A percentile compares a stretch with the other conserved stretches of the same genome.
Evolutionary conservation across 2,113 vertebrate genomes (phyloP).

Genomic region (Heterotilapia buettikoferi): DNA sequence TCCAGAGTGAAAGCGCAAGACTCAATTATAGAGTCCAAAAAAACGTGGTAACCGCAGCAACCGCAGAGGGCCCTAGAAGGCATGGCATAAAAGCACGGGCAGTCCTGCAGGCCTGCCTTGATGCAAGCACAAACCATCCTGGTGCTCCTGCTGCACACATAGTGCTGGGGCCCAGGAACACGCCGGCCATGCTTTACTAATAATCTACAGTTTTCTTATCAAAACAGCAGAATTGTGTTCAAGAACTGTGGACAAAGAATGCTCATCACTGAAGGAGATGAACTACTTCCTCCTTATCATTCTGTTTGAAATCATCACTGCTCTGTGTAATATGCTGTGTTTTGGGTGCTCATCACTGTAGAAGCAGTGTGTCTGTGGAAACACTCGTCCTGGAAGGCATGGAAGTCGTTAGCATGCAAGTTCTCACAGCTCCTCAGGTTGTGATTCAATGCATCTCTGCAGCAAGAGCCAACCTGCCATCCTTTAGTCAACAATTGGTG

Average conservation of each 20-base stretch:
- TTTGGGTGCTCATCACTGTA: neutral
- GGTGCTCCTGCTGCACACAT: neutral
- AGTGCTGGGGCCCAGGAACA: neutral
- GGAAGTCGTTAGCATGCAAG: slow-evolving; percentile 3
- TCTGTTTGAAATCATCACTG: neutral
- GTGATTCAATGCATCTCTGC: slow-evolving; percentile 4
- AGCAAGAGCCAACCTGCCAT: neutral
- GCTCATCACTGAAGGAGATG: neutral
- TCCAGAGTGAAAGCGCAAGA: slow-evolving; percentile 56
- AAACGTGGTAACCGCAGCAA: slow-evolving; percentile 64
- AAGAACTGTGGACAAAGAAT: neutral
- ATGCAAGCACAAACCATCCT: neutral
- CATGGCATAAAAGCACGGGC: slow-evolving; percentile 30
- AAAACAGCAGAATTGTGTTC: neutral
- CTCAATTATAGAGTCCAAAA: slow-evolving; percentile 64
- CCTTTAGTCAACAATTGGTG: slow-evolving; percentile 1
- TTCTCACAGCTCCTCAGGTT: neutral
- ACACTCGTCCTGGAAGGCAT: neutral
- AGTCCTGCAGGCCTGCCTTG: neutral
- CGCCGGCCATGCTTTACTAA: neutral
- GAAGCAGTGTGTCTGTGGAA: neutral
- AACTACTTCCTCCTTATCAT: accelerated
- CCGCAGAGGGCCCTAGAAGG: slow-evolving; percentile 56
- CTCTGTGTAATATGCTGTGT: neutral
- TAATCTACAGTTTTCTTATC: neutral